Percentiles rank a stretch among this genome's conserved stretches.
Evolutionary conservation across 2,888 invertebrate species (phyloP).

Genomic region (Cheilosia impressa): DNA sequence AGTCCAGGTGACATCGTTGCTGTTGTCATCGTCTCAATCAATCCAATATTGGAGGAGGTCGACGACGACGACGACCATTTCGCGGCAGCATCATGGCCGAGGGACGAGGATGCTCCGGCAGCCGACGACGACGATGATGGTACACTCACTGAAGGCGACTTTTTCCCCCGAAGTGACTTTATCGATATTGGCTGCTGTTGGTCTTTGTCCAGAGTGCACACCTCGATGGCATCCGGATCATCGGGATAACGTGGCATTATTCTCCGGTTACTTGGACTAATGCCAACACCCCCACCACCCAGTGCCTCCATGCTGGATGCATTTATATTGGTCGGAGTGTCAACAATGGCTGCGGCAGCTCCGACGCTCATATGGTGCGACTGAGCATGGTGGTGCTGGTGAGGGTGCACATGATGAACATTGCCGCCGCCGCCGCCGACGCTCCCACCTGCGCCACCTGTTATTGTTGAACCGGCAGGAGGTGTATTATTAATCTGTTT

Average conservation of each 20-base stretch:
- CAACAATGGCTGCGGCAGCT: conserved; percentile 36
- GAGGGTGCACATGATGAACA: conserved; percentile 68
- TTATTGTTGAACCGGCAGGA: conserved; percentile 63
- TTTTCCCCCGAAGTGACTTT: conserved; percentile 75
- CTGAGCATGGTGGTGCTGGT: conserved; percentile 70
- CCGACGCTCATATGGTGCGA: conserved; percentile 62
- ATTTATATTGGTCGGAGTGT: conserved; percentile 73
- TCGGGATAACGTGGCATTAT: conserved; percentile 80
- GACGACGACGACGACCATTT: conserved; percentile 62
- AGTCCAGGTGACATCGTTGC: conserved; percentile 58
- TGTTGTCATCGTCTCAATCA: conserved; percentile 70
- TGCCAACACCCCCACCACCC: conserved; percentile 79
- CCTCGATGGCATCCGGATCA: conserved; percentile 83
- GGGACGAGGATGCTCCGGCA: conserved; percentile 40
- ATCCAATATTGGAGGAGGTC: conserved; percentile 59
- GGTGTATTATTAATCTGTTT: conserved; percentile 74
- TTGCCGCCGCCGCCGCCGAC: conserved; percentile 46
- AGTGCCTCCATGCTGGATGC: conserved; percentile 54
- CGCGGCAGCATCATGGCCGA: conserved; percentile 52
- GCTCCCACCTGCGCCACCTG: conserved; percentile 58
- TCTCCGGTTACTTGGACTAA: conserved; percentile 77
- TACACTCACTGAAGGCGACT: conserved; percentile 61
- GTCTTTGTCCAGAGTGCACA: conserved; percentile 80
- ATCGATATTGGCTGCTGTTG: conserved; percentile 78
- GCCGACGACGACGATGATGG: conserved; percentile 39